Base-by-base conservation (phyloP, 2,113 vertebrate species). In the Rhadina sibilatrix region DNA sequence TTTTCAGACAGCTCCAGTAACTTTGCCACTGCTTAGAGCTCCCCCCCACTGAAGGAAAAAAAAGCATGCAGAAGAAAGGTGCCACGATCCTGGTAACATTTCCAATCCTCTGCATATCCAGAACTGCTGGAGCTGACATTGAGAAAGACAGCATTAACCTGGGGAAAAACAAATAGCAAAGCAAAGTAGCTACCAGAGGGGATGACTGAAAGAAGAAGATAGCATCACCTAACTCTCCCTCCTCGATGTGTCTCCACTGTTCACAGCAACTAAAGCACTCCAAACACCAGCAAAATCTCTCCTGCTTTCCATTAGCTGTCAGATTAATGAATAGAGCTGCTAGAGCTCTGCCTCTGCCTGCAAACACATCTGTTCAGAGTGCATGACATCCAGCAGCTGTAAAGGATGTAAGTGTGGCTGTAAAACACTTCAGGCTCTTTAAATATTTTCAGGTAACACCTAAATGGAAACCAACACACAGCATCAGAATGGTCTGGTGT, bases 11-110 rank as follows among this genome's bases (percentile, higher is more conserved):
- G 54, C 27, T 82, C 47, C 38, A 38, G 31, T 42, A 53, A 81
- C n/a, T 44, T 61, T 54, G 60, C 47, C 71, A 44, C 38, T 70
- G 28, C 77, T 91, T 64, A 77, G 33, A 56, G 17, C 8, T 89
- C 76, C 7, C 16, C 6, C 15, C 8, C 8, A 42, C 5, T 0
- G 0, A 53, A 53, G 27, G 8, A 8, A 5, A 38, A 24, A 59
- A 53, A 12, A 49, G 5, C 2, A 0, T 0, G 0, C 24, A 33
- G 42, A 70, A 57, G 42, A 65, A 70, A 70, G 47, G n/a, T 91
- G 42, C 3, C n/a, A 25, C 6, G 15, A 81, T 66, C 42, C 44
- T 42, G 28, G 7, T 11, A 59, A 49, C 6, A 22, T 57, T 71
- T 79, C 63, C 38, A 42, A 64, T 53, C 54, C 42, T 52, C 53